Percentiles rank a stretch among this genome's conserved stretches.
These are phyloP conservation scores for Coptotermes formosanus DNA, from an alignment of 1,140 invertebrate genomes.

Conservation along the genomic window DNA sequence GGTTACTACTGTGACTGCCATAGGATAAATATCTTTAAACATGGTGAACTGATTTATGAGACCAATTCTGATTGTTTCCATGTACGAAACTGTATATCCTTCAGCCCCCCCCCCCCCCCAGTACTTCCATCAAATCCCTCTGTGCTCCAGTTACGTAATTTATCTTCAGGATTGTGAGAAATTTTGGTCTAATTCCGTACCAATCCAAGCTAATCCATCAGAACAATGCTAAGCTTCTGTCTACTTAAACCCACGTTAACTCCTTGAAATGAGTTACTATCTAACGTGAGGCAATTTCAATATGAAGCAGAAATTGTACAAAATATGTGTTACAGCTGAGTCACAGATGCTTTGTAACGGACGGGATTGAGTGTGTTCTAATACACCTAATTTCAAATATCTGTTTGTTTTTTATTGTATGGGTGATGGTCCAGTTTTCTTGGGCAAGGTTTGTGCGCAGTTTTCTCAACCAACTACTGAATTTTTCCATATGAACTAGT, in stretches of 20 bases:
- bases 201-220: background rate
- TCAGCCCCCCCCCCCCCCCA: background rate
- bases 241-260: background rate
- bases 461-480: no score
- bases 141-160: background rate
- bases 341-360: background rate
- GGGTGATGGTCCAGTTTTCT: no score
- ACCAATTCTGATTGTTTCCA: background rate
- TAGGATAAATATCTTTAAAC: background rate
- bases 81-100: background rate
- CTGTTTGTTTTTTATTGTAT: background rate
- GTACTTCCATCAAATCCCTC: background rate
- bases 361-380: background rate
- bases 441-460: no score
- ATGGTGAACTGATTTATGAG: constrained; percentile 11
- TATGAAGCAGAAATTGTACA: background rate
- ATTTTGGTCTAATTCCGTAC: background rate
- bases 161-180: background rate
- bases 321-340: background rate
- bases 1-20: background rate
- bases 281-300: background rate
- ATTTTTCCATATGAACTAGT: no score
- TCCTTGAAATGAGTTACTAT: background rate
- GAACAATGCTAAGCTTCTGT: background rate
- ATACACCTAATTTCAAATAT: constrained; percentile 3